Evolutionary conservation across 1,140 invertebrate genomes (phyloP).

Genomic region (Capitella teleta): DNA sequence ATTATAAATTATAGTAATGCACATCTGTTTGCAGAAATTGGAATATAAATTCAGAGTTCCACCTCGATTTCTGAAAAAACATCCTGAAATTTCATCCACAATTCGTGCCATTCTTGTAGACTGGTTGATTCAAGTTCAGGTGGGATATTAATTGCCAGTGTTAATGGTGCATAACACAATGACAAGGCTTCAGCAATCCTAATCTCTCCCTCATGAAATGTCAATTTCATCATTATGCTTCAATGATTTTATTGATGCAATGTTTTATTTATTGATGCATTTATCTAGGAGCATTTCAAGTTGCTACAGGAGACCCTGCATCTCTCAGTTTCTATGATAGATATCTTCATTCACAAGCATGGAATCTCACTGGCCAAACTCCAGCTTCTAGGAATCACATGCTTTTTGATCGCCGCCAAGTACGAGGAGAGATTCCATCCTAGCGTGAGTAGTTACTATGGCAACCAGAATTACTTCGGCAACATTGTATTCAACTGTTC

Average conservation of each 20-base stretch:
- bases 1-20: too few species aligned
- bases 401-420: conserved; percentile 33
- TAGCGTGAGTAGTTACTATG: conserved; percentile 16
- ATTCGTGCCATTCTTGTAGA: conserved; percentile 24
- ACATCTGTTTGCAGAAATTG: too few species aligned
- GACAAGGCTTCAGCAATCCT: neutral
- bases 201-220: neutral
- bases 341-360: conserved; percentile 19
- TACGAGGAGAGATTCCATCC: conserved; percentile 30
- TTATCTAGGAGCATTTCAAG: conserved; percentile 24
- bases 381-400: conserved; percentile 34
- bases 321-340: conserved; percentile 25
- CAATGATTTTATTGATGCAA: neutral
- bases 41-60: too few species aligned
- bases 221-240: neutral
- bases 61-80: too few species aligned
- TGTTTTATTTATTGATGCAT: neutral
- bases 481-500: neutral
- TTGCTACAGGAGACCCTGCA: conserved; percentile 29
- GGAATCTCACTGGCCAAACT: conserved; percentile 15
- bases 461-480: too few species aligned
- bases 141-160: conserved; percentile 10
- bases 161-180: neutral
- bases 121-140: conserved; percentile 38
- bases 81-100: too few species aligned